A percentile compares a stretch with the other conserved stretches of the same genome.
Evolutionary conservation across 2,113 vertebrate species (phyloP).

Genomic region (Apistogramma diplotaenia): DNA sequence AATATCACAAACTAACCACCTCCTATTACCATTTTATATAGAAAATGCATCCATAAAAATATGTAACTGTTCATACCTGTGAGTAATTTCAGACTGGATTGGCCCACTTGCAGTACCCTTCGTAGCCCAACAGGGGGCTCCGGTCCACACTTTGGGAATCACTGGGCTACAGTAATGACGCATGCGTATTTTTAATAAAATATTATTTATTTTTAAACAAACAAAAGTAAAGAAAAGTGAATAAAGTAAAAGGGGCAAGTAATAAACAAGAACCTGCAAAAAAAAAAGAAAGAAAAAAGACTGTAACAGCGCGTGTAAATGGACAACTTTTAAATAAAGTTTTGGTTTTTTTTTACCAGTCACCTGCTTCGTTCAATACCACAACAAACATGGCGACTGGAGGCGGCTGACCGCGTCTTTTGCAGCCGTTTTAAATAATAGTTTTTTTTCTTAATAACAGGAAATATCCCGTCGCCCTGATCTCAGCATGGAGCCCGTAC

Average conservation of each 20-base stretch:
- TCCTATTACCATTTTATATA: no score
- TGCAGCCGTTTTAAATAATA: not conserved
- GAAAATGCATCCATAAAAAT: no score
- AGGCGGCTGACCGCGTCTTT: not conserved
- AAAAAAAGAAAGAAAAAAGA: no score
- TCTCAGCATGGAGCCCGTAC: conserved; percentile 78
- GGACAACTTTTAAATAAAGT: conserved; percentile 8
- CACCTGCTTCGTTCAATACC: conserved; percentile 35
- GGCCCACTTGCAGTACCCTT: no score
- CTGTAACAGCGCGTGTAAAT: not conserved
- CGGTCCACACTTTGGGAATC: no score
- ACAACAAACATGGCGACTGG: conserved; percentile 70
- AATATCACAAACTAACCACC: no score
- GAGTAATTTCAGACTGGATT: no score
- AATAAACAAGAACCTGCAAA: not conserved
- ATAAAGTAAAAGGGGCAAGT: not conserved
- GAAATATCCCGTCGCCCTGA: fast-evolving
- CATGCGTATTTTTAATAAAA: not conserved
- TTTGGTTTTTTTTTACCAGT: conserved; percentile 15
- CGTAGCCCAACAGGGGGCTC: no score
- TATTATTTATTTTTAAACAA: not conserved
- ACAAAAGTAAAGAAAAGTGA: not conserved
- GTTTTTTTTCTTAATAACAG: not conserved
- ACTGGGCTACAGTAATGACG: not conserved
- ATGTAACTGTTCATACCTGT: no score